Conservation (phyloP, 1,140 invertebrate genomes). For the Drosophila ficusphila region DNA sequence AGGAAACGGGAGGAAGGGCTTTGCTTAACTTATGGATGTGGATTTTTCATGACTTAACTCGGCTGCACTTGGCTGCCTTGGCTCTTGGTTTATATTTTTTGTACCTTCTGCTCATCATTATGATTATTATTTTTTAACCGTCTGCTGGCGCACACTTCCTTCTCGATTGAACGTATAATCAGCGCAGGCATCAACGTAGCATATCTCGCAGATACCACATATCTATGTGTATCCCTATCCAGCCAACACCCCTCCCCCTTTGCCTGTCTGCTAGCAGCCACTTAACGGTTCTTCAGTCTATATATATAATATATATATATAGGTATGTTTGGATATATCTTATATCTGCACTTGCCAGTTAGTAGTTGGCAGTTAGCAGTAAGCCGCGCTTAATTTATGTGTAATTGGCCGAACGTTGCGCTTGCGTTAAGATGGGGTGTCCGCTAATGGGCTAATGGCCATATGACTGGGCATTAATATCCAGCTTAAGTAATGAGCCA, state of each 20-base stretch:
- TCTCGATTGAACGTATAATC: slow-evolving; percentile 70
- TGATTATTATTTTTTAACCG: slow-evolving; percentile 55
- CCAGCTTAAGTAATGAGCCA: slow-evolving; percentile 48
- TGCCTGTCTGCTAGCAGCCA: slow-evolving; percentile 44
- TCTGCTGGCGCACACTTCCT: slow-evolving; percentile 48
- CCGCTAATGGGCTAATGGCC: slow-evolving; percentile 50
- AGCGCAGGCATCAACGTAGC: slow-evolving; percentile 62
- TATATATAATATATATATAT: slow-evolving; percentile 40
- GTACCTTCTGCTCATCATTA: slow-evolving; percentile 62
- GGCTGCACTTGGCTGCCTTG: slow-evolving; percentile 69
- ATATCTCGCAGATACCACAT: slow-evolving; percentile 42
- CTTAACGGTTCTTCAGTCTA: slow-evolving; percentile 71
- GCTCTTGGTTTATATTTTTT: slow-evolving; percentile 27
- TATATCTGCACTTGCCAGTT: slow-evolving; percentile 31
- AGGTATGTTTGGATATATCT: slow-evolving; percentile 11
- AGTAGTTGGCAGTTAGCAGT: slow-evolving; percentile 45
- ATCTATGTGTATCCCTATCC: slow-evolving; percentile 42
- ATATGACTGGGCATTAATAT: slow-evolving; percentile 63
- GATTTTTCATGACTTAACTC: slow-evolving; percentile 73
- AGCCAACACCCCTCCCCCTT: not conserved
- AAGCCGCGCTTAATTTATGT: slow-evolving; percentile 75
- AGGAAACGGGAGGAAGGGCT: slow-evolving; percentile 13
- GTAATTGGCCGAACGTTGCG: slow-evolving; percentile 78
- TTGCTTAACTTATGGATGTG: slow-evolving; percentile 55
- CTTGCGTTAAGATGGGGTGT: slow-evolving; percentile 59